Percentiles rank a stretch among this genome's conserved stretches.
phyloP scores from a whole-genome alignment of 1,140 invertebrate genomes.

The Berghia stephanieae region DNA sequence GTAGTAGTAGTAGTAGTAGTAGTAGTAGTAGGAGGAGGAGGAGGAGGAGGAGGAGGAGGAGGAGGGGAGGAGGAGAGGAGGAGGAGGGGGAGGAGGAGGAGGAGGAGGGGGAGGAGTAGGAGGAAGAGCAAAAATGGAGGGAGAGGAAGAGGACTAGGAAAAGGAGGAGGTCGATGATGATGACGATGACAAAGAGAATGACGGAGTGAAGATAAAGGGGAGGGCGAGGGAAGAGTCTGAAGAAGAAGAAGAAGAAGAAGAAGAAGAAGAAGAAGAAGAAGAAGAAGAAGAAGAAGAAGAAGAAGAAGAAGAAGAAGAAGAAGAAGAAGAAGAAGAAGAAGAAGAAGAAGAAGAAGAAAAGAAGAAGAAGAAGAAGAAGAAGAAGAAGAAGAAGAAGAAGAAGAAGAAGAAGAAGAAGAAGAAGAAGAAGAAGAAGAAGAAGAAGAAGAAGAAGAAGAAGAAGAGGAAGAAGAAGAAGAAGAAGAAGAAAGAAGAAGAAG shows the following conservation, averaged over 20 bases:
- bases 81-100: neutral
- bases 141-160: neutral
- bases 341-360: neutral
- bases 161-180: constrained; percentile 6
- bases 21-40: neutral
- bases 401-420: neutral
- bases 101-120: neutral
- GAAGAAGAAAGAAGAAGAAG: neutral
- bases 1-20: neutral
- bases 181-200: constrained; percentile 1
- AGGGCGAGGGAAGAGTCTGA: neutral
- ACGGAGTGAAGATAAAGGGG: neutral
- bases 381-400: neutral
- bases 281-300: constrained; percentile 8
- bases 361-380: neutral
- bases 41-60: neutral
- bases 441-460: neutral
- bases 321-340: neutral
- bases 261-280: neutral
- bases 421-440: neutral
- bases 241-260: neutral
- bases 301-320: neutral
- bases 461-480: neutral
- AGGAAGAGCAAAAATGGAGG: neutral
- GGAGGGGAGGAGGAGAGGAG: neutral